Base-by-base conservation (phyloP, 2,797 vertebrate genomes). In the Galaxias olidus region DNA sequence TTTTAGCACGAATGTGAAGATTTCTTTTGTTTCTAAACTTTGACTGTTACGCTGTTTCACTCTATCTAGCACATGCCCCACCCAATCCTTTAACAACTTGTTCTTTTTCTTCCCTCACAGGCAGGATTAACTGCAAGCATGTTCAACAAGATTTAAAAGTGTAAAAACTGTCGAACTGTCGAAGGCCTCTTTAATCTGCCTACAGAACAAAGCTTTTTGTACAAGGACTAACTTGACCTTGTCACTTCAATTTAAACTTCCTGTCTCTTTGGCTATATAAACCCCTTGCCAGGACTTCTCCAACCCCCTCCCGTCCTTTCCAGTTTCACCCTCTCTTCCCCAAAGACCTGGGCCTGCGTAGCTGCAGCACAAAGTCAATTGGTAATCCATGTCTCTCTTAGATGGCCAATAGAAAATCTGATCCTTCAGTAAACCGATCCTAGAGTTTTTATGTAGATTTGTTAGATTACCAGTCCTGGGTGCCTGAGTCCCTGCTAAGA, bases 121-220 rank as follows among this genome's bases (percentile, higher is more conserved):
- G 91, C 89, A 84, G 91, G 94, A 94, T 95, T 94, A 96, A 94
- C 92, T 94, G 89, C 89, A 87, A 91, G 91, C 93, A 93, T 95
- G 94, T 95, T 94, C 83, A 78, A 95, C 95, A 95, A 93, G 93
- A 94, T 94, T 93, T 93, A 93, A 94, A 96, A 96, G 93, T 96
- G 93, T 93, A 94, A 93, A 95, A 96, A 95, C 91, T 93, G 92
- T 91, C 91, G 92, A 96, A 95, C 91, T 93, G 92, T 91, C 91
- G 92, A 91, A 92, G 92, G 93, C 92, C 93, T 92, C 91, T 95
- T 94, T 97, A 95, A 96, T 95, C 93, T 94, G 94, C 92, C 94
- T 92, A 90, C 89, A 91, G 93, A 95, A 96, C 94, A 96, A 96
- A 96, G 92, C 86, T 89, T 87, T 91, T 91, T 90, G 87, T 91